A percentile compares a stretch with the other conserved stretches of the same genome.
phyloP scores from a whole-genome alignment of 1,140 invertebrate genomes.

The Ptiloglossa arizonensis region DNA sequence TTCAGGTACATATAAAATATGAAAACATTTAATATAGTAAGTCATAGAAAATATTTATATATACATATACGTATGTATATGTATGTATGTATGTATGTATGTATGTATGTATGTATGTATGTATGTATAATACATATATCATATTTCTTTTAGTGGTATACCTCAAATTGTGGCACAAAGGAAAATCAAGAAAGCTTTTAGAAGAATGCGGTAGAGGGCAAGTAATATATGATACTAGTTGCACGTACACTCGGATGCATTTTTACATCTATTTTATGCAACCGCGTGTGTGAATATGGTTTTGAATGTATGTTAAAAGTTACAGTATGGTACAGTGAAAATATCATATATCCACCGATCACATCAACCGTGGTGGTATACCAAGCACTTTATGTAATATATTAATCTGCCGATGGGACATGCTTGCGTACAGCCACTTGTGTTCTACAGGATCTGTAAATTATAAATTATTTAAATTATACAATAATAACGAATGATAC shows the following conservation, averaged over 20 bases:
- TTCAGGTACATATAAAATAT: constrained; percentile 74
- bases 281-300: constrained; percentile 49
- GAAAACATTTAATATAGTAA: not conserved
- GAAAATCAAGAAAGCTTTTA: constrained; percentile 78
- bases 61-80: no score
- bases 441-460: constrained; percentile 75
- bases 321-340: constrained; percentile 58
- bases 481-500: constrained; percentile 66
- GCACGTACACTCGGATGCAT: constrained; percentile 46
- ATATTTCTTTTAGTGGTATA: constrained; percentile 58
- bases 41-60: no score
- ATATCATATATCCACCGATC: constrained; percentile 57
- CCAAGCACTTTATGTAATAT: constrained; percentile 73
- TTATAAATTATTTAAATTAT: constrained; percentile 79
- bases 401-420: constrained; percentile 64
- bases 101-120: no score
- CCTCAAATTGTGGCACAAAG: constrained; percentile 62
- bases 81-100: no score
- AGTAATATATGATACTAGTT: constrained; percentile 43
- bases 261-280: constrained; percentile 46
- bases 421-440: constrained; percentile 71
- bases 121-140: no score
- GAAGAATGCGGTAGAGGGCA: constrained; percentile 74
- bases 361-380: constrained; percentile 65
- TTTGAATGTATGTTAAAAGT: constrained; percentile 55